Evolutionary conservation across 2,888 invertebrate genomes (phyloP), one percentile per base, ranked within the genome.

Genomic region (Deilephila porcellus): DNA sequence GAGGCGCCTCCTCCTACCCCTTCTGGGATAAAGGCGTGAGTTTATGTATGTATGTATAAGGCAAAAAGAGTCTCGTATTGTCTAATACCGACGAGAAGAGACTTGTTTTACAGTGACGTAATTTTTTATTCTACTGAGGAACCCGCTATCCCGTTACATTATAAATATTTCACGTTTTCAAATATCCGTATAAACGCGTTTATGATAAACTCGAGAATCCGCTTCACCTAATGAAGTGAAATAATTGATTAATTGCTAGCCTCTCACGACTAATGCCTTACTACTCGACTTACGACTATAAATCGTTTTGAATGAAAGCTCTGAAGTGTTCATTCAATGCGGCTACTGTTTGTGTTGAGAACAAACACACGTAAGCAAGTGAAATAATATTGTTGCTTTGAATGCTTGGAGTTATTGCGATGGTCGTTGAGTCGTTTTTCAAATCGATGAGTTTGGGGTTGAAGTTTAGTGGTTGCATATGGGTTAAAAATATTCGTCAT

Each of bases 161-260:
- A 32, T 32, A 32, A 32, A 32, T 64, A 45, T 45, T 37, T 45
- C 45, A 19, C 8, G 4, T n/a, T 37, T 20, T 45, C 20, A 45
- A 64, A 37, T 60, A 32, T 17, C 14, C 64, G 64, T 64, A 64
- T 20, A 20, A 45, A 52, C 25, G 20, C 56, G 52, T 67, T 17
- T 45, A 45, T 52, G 52, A 67, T 67, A 67, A 37, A 20, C 59
- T 52, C 70, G 53, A 60, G 64, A 70, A 70, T 62, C 67, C 60
- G 71, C 71, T 11, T 78, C 82, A 45, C 14, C 45, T 88, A 90
- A 91, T 91, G 89, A 90, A 90, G 88, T 85, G 88, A 86, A 89
- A 89, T 91, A 91, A 91, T 90, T 91, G 90, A 91, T 91, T 91
- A 90, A 91, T 91, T 85, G 86, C 87, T 81, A 84, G 88, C 87